Percentiles rank a stretch among this genome's conserved stretches.
Evolutionary conservation across 2,888 invertebrate species (phyloP).

Genomic region (Dinocampus coccinellae): DNA sequence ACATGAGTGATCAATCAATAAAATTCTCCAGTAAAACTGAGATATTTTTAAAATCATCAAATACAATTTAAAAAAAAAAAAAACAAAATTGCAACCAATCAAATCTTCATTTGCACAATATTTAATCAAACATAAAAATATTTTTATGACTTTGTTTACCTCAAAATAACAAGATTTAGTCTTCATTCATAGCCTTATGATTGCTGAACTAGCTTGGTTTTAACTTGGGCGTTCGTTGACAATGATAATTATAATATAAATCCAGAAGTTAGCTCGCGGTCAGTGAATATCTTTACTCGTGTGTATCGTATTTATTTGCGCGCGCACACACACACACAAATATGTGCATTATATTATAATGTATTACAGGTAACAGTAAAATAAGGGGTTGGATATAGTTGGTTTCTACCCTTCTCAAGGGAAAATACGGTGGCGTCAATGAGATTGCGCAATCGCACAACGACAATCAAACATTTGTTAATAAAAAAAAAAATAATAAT

Average conservation of each 20-base stretch:
- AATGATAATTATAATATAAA: slow-evolving; percentile 45
- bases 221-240: slow-evolving; percentile 26
- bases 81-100: too few species aligned
- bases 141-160: slow-evolving; percentile 72
- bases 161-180: slow-evolving; percentile 87
- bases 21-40: slow-evolving; percentile 8
- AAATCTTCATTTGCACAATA: not conserved
- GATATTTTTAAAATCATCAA: not conserved
- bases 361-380: not conserved
- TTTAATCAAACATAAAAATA: not conserved
- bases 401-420: slow-evolving; percentile 23
- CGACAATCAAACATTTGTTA: not conserved
- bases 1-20: slow-evolving; percentile 7
- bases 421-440: slow-evolving; percentile 38
- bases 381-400: slow-evolving; percentile 13
- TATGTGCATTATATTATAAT: slow-evolving; percentile 19
- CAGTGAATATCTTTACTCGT: slow-evolving; percentile 22
- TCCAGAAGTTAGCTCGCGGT: slow-evolving; percentile 22
- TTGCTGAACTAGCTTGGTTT: slow-evolving; percentile 45
- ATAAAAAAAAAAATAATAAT: not conserved
- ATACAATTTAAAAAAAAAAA: too few species aligned
- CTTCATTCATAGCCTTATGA: slow-evolving; percentile 84
- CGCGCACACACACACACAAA: slow-evolving; percentile 35
- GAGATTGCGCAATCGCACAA: slow-evolving; percentile 47
- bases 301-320: slow-evolving; percentile 28